Base-by-base conservation (phyloP, 2,888 invertebrate species). In the Eudasyphora cyanicolor region DNA sequence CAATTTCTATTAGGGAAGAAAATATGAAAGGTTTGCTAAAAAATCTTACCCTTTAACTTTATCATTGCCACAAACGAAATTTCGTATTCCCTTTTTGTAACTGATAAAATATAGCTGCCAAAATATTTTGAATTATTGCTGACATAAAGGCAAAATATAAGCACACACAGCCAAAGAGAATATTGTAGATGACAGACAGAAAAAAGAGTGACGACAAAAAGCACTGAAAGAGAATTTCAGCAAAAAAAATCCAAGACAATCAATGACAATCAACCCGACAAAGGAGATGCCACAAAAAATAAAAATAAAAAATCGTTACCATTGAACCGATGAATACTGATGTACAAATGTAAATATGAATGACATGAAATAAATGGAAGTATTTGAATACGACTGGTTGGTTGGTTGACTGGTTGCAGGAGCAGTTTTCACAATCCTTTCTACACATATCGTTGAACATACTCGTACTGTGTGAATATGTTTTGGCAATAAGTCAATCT, bases 401-500 rank as follows among this genome's bases (percentile, higher is more conserved):
- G 38, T n/a, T n/a, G n/a, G n/a, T n/a, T n/a, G 45, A n/a, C 5
- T 45, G 45, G 14, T 45, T 3, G 38, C 12, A 38, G 12, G 38
- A 38, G 14, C 17, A 32, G n/a, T 24, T 62, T 21, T 51, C 21
- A 19, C 51, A 51, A 21, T 51, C 51, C 1, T 8, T 51, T 2
- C 17, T 62, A 32, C 29, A 60, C 14, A 70, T 21, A 42, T 29
- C n/a, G 14, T 51, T 51, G 12, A 3, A 67, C 24, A 38, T 24
- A 54, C 24, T n/a, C n/a, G n/a, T n/a, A n/a, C n/a, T 14, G 12
- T 49, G 42, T 38, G 57, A n/a, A 76, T 62, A 62, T 49, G 35
- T 73, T 77, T 82, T 78, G 82, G 82, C 82, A 82, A 82, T 82
- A 78, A 82, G 69, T 82, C 82, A 82, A 82, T 78, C 74, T 75